Evolutionary conservation across 2,797 vertebrate species (phyloP), one percentile per base, ranked within the genome.

Genomic region (Chloroceryle amazona): DNA sequence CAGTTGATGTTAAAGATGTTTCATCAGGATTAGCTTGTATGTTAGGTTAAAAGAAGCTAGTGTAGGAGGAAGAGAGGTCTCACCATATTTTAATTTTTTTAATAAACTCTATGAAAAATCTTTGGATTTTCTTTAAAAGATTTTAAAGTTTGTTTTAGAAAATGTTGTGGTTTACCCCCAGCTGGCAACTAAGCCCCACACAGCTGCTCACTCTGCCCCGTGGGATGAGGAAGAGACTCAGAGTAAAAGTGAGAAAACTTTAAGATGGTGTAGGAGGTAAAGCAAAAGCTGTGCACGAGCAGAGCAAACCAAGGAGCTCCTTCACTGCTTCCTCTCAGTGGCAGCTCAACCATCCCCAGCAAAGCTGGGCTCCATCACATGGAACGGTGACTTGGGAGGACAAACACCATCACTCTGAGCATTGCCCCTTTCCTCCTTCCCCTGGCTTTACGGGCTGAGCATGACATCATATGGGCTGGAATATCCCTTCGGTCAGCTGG

Each of bases 11-110:
- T 58, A 83, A 95, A 94, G 68, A 88, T 94, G 28, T 95, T 95
- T 96, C 61, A 91, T 76, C 39, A 66, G 68, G 42, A 90, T 94
- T 86, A 74, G 51, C 52, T 61, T 85, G 60, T 23, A 33, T 66
- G 35, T 67, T 84, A 74, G 76, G 54, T 96, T 97, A 72, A 29
- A 96, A 96, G 68, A 91, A 86, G 31, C 62, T 55, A 90, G 62
- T 47, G 95, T 87, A 93, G 93, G 89, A 95, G 93, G 91, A 89
- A 66, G 39, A 95, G 39, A 76, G 15, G 44, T 73, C 74, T 49
- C 29, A 81, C 33, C 3, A 2, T 17, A 6, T 81, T 12, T 63
- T 68, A 15, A 41, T 70, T 72, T 67, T 78, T 81, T 12, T 8
- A 8, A 84, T 68, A 78, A 83, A 68, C 8, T 4, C 13, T 5